Conservation (phyloP, 2,888 invertebrate genomes). For the Dynastes hyllus region DNA sequence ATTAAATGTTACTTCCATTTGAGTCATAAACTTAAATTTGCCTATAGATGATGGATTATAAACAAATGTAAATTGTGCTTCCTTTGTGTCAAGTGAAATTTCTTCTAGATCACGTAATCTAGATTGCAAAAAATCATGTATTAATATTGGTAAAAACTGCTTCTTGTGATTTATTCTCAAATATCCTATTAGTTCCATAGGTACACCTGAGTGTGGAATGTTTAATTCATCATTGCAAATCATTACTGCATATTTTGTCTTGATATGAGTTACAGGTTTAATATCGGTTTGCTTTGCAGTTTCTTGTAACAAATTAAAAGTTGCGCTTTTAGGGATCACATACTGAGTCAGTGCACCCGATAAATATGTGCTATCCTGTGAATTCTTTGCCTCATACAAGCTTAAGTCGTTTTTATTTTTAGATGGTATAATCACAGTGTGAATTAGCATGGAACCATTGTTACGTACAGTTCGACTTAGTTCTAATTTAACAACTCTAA, state of each 20-base stretch:
- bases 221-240: conserved; percentile 80
- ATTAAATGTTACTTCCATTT: conserved; percentile 83
- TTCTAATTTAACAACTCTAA: conserved; percentile 79
- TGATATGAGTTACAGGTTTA: conserved; percentile 84
- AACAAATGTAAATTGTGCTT: conserved; percentile 79
- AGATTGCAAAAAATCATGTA: conserved; percentile 88
- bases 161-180: conserved; percentile 75
- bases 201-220: conserved; percentile 65
- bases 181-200: conserved; percentile 65
- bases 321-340: conserved; percentile 82
- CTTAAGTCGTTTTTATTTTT: conserved; percentile 73
- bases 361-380: conserved; percentile 77
- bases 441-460: conserved; percentile 90
- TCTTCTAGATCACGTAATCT: conserved; percentile 84
- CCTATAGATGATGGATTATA: conserved; percentile 88
- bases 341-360: conserved; percentile 82
- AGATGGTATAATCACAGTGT: conserved; percentile 80
- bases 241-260: conserved; percentile 81
- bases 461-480: conserved; percentile 83
- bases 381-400: conserved; percentile 76
- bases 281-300: conserved; percentile 62
- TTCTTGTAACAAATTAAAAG: conserved; percentile 81
- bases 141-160: conserved; percentile 87
- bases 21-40: conserved; percentile 83
- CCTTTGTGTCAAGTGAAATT: conserved; percentile 75